phyloP scores from a whole-genome alignment of 2,888 invertebrate species.

The Drosophila mercatorum region DNA sequence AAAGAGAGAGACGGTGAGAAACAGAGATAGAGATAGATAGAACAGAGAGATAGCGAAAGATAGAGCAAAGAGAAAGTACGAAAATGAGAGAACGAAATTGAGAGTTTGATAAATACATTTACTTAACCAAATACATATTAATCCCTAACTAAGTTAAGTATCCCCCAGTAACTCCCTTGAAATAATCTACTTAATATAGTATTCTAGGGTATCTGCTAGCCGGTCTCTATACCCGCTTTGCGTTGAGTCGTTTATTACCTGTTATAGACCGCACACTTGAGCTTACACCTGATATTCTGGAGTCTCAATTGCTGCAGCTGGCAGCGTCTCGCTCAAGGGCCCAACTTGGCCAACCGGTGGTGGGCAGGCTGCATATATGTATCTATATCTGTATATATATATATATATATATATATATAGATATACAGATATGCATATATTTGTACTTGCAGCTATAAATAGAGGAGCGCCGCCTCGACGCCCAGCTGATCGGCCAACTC shows the following conservation, averaged over 20 bases:
- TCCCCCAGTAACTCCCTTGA: too few species aligned
- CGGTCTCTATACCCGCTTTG: neutral
- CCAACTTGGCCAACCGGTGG: constrained; percentile 30
- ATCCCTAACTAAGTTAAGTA: neutral
- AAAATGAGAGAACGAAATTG: neutral
- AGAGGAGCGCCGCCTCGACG: constrained; percentile 24
- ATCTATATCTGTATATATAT: neutral
- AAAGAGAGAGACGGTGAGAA: neutral
- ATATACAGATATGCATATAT: neutral
- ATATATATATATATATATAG: too few species aligned
- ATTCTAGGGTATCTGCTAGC: constrained; percentile 7
- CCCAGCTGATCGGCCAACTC: constrained; percentile 34
- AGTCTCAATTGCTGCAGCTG: constrained; percentile 9
- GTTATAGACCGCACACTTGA: constrained; percentile 35
- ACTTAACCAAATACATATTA: too few species aligned
- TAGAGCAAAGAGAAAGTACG: neutral
- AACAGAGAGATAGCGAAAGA: neutral
- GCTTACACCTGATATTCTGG: constrained; percentile 45
- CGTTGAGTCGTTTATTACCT: constrained; percentile 30
- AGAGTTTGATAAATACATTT: neutral
- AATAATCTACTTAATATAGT: neutral
- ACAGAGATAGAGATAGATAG: neutral
- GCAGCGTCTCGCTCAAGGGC: constrained; percentile 35
- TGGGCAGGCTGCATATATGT: constrained; percentile 1
- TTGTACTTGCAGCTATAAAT: constrained; percentile 50